Conservation (phyloP, 2,888 invertebrate species). For the Eupithecia subumbrata region DNA sequence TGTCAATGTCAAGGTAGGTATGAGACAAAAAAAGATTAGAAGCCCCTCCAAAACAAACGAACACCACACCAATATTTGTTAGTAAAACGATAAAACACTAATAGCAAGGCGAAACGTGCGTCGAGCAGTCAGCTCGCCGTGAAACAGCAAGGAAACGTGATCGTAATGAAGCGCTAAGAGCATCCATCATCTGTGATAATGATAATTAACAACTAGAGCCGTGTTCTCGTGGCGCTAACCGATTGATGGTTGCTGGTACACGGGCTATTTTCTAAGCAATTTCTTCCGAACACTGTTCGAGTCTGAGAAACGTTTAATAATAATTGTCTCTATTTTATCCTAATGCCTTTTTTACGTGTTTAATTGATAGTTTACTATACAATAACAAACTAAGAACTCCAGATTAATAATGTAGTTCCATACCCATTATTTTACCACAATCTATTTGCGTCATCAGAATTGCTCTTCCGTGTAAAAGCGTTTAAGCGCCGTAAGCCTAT, state of each 20-base stretch:
- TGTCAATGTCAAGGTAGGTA: background rate
- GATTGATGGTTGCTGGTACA: slow-evolving; percentile 30
- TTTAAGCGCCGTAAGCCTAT: slow-evolving; percentile 61
- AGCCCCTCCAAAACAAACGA: slow-evolving; percentile 25
- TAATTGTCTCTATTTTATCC: slow-evolving; percentile 6
- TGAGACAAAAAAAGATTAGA: slow-evolving; percentile 4
- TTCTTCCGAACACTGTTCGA: slow-evolving; percentile 4
- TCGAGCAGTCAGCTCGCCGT: slow-evolving; percentile 57
- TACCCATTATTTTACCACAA: background rate
- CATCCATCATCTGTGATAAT: slow-evolving; percentile 62
- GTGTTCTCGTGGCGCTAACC: slow-evolving; percentile 61
- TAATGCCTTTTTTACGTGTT: background rate
- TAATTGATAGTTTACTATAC: slow-evolving; percentile 1
- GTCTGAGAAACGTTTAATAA: slow-evolving; percentile 7
- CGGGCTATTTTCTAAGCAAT: slow-evolving; percentile 18
- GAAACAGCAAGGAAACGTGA: slow-evolving; percentile 65
- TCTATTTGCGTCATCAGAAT: background rate
- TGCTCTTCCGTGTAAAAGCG: slow-evolving; percentile 43
- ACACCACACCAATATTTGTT: slow-evolving; percentile 50
- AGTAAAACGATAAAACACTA: slow-evolving; percentile 52
- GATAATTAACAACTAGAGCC: slow-evolving; percentile 65
- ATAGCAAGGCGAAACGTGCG: slow-evolving; percentile 55
- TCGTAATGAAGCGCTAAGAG: slow-evolving; percentile 72
- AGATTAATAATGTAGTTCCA: background rate
- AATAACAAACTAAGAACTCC: background rate